Conservation (phyloP, 2,797 vertebrate genomes). For the Pseudomugil gertrudae region DNA sequence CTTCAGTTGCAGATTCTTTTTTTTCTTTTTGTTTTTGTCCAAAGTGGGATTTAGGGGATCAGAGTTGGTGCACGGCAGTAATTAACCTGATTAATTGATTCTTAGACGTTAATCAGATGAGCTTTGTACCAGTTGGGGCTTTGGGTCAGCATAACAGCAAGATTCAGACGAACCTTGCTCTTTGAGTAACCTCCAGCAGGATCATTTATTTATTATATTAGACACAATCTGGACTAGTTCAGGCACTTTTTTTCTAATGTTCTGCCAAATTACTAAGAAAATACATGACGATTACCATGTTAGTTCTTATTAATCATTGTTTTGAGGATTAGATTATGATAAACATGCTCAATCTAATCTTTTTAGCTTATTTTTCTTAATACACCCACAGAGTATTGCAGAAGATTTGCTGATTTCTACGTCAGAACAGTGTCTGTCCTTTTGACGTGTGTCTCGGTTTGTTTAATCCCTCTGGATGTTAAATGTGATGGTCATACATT, state of each 20-base stretch:
- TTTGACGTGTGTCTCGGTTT: too few relatives aligned
- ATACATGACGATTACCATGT: constrained; percentile 3
- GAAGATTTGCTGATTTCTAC: neutral
- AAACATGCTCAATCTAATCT: neutral
- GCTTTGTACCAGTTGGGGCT: constrained; percentile 60
- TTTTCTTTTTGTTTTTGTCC: constrained; percentile 9
- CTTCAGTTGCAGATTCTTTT: constrained; percentile 4
- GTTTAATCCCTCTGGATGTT: too few relatives aligned
- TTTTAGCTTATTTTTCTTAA: too few relatives aligned
- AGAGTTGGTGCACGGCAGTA: constrained; percentile 52
- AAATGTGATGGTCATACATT: neutral
- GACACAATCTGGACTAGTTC: neutral
- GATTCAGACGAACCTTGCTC: constrained; percentile 27
- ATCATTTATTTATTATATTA: constrained; percentile 3
- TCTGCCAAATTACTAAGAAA: neutral
- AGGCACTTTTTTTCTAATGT: neutral
- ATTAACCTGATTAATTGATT: constrained; percentile 83
- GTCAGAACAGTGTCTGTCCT: neutral
- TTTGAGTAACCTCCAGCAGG: neutral
- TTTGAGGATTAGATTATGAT: constrained; percentile 22
- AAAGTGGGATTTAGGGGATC: constrained; percentile 62
- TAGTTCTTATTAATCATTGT: constrained; percentile 32
- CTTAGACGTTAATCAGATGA: constrained; percentile 76
- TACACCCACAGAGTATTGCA: neutral
- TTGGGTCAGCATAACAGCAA: constrained; percentile 19